Conservation (phyloP, 2,113 vertebrate genomes). For the Bettongia penicillata region DNA sequence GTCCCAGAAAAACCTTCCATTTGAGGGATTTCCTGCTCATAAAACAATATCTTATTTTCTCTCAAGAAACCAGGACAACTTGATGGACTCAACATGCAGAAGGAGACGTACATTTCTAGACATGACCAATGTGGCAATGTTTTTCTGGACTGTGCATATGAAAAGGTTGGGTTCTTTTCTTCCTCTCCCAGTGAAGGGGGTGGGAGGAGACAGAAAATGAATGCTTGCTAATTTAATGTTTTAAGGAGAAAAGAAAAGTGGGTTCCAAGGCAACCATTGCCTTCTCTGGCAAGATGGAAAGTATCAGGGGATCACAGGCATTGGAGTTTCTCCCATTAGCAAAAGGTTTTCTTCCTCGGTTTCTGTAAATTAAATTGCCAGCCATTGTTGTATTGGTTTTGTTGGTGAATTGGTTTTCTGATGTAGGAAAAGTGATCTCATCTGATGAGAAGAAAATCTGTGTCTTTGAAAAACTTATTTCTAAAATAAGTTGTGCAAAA, state of each 20-base stretch:
- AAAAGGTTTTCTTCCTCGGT: background rate
- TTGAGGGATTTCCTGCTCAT: background rate
- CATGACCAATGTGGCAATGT: background rate
- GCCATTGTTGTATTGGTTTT: background rate
- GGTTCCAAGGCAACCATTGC: background rate
- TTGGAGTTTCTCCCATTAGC: background rate
- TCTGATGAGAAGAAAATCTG: background rate
- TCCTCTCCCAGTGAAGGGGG: background rate
- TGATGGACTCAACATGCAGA: too few species aligned
- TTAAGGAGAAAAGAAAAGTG: background rate
- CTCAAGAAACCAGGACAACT: background rate
- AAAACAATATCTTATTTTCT: background rate
- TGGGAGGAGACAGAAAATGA: background rate
- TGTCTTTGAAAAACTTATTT: background rate
- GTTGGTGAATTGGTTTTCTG: background rate
- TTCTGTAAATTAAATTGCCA: background rate
- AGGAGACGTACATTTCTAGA: background rate
- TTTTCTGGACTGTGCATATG: background rate
- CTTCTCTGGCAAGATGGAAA: background rate
- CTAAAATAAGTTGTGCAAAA: background rate
- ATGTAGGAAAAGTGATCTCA: background rate
- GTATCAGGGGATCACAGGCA: background rate
- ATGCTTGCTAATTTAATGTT: background rate
- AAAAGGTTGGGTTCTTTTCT: background rate
- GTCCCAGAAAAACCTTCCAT: background rate